phyloP scores from a whole-genome alignment of 2,888 invertebrate genomes.

The Pogonocherus hispidulus region DNA sequence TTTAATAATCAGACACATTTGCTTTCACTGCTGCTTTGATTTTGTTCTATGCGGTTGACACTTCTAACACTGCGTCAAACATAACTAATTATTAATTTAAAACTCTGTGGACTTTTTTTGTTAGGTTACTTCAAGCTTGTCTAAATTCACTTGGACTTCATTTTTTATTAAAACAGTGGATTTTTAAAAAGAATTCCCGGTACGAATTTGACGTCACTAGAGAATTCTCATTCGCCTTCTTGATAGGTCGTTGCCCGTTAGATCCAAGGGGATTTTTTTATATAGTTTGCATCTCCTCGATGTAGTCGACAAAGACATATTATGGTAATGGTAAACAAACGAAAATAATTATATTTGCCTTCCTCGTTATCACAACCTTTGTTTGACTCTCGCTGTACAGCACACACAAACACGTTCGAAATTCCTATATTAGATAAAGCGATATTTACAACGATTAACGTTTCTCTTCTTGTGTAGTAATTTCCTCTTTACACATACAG shows the following conservation, averaged over 20 bases:
- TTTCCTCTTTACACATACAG: background rate
- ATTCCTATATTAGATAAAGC: background rate
- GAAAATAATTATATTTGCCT: conserved; percentile 7
- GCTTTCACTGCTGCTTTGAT: no score
- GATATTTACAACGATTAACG: background rate
- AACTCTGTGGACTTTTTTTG: no score
- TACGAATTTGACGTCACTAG: background rate
- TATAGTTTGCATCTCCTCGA: background rate
- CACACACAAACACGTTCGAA: background rate
- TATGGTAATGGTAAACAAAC: background rate
- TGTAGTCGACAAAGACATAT: background rate
- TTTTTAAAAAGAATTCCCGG: background rate
- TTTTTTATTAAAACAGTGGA: no score
- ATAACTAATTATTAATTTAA: no score
- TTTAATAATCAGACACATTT: no score
- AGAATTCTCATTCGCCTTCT: background rate
- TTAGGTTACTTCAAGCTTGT: no score
- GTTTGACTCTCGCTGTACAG: background rate
- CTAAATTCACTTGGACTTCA: no score
- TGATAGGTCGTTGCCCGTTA: background rate
- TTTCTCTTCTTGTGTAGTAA: background rate
- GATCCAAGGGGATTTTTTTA: background rate
- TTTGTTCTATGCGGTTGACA: no score
- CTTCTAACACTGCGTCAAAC: no score
- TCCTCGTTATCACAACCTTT: background rate